These are phyloP conservation scores for Drosophila testacea DNA, from an alignment of 2,888 invertebrate species.

Conservation along the genomic window DNA sequence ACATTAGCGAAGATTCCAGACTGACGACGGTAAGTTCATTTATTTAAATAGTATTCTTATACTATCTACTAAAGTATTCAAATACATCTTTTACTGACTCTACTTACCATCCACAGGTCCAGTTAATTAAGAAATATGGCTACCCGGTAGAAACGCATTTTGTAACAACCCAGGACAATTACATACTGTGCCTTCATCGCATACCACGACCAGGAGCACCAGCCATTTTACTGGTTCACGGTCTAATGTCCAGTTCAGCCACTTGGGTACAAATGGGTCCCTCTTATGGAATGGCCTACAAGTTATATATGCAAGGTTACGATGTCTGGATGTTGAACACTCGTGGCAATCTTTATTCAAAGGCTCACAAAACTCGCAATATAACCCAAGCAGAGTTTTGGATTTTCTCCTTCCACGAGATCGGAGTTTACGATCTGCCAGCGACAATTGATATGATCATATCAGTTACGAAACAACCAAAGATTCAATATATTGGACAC, in stretches of 20 bases:
- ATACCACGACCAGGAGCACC: conserved; percentile 39
- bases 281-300: conserved; percentile 46
- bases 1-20: conserved; percentile 16
- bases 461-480: background rate
- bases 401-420: conserved; percentile 63
- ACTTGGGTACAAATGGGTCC: conserved; percentile 58
- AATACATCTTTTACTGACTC: no score
- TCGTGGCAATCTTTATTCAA: conserved; percentile 58
- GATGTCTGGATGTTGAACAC: conserved; percentile 65
- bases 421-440: conserved; percentile 55
- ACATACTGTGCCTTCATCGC: conserved; percentile 53
- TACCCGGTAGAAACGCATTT: conserved; percentile 44
- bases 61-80: no score
- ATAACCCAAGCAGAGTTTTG: conserved; percentile 26
- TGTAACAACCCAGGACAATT: conserved; percentile 36
- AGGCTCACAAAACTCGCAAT: background rate
- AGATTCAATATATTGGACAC: conserved; percentile 60
- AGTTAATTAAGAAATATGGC: conserved; percentile 35
- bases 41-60: no score
- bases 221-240: conserved; percentile 50
- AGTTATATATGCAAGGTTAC: conserved; percentile 44
- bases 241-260: conserved; percentile 60
- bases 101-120: conserved; percentile 3
- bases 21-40: conserved; percentile 35
- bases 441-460: conserved; percentile 40